phyloP scores from a whole-genome alignment of 2,888 invertebrate genomes.

The Drosophila mimetica region DNA sequence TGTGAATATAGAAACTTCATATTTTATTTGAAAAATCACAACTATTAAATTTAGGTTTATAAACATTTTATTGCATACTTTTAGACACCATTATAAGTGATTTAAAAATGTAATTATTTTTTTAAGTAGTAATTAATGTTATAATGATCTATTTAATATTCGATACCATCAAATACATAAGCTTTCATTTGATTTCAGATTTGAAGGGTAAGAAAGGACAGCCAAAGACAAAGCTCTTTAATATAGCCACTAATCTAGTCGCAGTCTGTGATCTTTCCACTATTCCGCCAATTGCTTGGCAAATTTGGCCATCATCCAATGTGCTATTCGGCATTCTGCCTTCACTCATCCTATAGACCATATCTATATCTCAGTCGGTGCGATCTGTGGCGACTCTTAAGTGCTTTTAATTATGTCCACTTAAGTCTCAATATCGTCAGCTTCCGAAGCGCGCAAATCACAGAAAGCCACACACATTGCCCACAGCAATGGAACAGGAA shows the following conservation, averaged over 20 bases:
- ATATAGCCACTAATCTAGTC: slow-evolving; percentile 18
- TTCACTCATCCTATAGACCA: slow-evolving; percentile 8
- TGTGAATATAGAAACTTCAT: too few species aligned
- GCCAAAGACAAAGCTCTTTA: slow-evolving; percentile 1
- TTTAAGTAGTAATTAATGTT: too few species aligned
- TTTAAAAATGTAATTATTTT: too few species aligned
- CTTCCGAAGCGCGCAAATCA: slow-evolving; percentile 73
- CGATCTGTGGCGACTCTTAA: slow-evolving; percentile 55
- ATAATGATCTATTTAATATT: too few species aligned
- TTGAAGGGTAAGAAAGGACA: neutral
- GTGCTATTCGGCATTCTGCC: slow-evolving; percentile 2
- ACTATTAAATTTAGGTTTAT: too few species aligned
- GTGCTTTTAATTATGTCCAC: slow-evolving; percentile 79
- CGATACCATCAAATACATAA: too few species aligned
- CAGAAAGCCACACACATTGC: slow-evolving; percentile 43
- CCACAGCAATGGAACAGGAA: slow-evolving; percentile 17
- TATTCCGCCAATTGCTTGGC: slow-evolving; percentile 28
- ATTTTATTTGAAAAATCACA: too few species aligned
- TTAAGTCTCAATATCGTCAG: slow-evolving; percentile 72
- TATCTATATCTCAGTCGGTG: slow-evolving; percentile 15
- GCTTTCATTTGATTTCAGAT: neutral
- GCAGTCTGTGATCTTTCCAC: slow-evolving; percentile 28
- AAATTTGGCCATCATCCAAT: slow-evolving; percentile 40
- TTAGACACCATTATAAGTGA: too few species aligned
- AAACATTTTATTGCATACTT: too few species aligned